These are phyloP conservation scores for Pollenia griseotomentosa DNA, from an alignment of 2,888 invertebrate genomes.

Conservation along the genomic window DNA sequence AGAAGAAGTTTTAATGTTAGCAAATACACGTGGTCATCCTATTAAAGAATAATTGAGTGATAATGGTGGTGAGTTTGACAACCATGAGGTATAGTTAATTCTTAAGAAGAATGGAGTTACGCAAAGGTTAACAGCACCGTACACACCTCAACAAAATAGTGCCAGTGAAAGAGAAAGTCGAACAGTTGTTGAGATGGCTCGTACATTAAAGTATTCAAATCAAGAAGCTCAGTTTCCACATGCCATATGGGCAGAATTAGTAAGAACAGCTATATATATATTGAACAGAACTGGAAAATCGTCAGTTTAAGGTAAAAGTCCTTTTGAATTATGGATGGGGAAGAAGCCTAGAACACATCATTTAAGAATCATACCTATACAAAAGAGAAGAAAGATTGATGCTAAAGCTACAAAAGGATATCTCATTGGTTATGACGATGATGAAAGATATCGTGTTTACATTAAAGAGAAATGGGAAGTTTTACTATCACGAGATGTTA, in stretches of 20 bases:
- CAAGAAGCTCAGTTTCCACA: not conserved
- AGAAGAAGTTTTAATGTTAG: not conserved
- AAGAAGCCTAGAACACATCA: constrained; percentile 5
- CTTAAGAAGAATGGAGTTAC: constrained; percentile 43
- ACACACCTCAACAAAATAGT: constrained; percentile 62
- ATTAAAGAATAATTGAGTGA: not conserved
- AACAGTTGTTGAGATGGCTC: constrained; percentile 3
- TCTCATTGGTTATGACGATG: not conserved
- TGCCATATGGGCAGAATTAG: constrained; percentile 13
- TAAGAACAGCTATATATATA: constrained; percentile 65
- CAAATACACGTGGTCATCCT: not conserved
- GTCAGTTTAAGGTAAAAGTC: constrained; percentile 4
- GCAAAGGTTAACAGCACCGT: constrained; percentile 61
- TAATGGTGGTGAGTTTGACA: constrained; percentile 62
- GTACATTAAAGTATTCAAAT: not conserved
- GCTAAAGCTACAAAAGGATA: no score
- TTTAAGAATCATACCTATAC: not conserved
- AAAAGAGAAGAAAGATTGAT: no score
- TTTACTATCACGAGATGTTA: not conserved
- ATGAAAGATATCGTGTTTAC: constrained; percentile 15
- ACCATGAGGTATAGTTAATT: constrained; percentile 24
- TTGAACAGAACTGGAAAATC: not conserved
- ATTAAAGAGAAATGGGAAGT: not conserved
- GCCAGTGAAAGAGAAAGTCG: constrained; percentile 43
- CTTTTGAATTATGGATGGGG: constrained; percentile 4